phyloP scores from a whole-genome alignment of 2,888 invertebrate species.

The Phaedon cochleariae region DNA sequence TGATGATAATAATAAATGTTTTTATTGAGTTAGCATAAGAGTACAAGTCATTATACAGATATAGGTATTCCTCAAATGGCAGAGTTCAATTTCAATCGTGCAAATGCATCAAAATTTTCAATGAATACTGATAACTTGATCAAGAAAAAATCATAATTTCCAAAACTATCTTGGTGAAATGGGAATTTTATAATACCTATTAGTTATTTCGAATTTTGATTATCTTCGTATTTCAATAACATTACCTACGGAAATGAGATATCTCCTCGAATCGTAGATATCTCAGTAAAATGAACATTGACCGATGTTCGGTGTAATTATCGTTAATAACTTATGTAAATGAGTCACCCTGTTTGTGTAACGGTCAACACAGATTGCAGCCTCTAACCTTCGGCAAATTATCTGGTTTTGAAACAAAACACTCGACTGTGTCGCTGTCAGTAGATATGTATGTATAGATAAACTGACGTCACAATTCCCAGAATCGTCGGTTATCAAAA shows the following conservation, averaged over 20 bases:
- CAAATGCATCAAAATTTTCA: too few relatives aligned
- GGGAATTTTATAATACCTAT: too few relatives aligned
- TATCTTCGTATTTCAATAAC: too few relatives aligned
- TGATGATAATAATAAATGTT: too few relatives aligned
- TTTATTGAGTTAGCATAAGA: too few relatives aligned
- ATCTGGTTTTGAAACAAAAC: conserved; percentile 14
- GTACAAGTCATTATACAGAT: too few relatives aligned
- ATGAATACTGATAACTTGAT: too few relatives aligned
- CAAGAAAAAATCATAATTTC: too few relatives aligned
- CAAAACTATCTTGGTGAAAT: too few relatives aligned
- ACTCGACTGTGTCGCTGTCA: conserved; percentile 1
- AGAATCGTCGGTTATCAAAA: conserved; percentile 10
- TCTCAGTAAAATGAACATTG: not conserved
- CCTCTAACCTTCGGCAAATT: conserved; percentile 12
- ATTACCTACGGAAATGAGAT: not conserved
- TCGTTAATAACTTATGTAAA: not conserved
- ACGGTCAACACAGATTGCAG: conserved; percentile 2
- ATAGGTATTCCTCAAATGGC: too few relatives aligned
- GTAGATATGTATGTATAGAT: not conserved
- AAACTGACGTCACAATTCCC: conserved; percentile 5
- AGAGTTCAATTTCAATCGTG: too few relatives aligned
- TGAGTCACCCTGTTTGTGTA: not conserved
- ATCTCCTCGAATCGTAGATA: not conserved
- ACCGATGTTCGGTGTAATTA: not conserved
- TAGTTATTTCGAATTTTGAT: too few relatives aligned